Conservation (phyloP, 2,113 vertebrate species). For the Danionella cerebrum region DNA sequence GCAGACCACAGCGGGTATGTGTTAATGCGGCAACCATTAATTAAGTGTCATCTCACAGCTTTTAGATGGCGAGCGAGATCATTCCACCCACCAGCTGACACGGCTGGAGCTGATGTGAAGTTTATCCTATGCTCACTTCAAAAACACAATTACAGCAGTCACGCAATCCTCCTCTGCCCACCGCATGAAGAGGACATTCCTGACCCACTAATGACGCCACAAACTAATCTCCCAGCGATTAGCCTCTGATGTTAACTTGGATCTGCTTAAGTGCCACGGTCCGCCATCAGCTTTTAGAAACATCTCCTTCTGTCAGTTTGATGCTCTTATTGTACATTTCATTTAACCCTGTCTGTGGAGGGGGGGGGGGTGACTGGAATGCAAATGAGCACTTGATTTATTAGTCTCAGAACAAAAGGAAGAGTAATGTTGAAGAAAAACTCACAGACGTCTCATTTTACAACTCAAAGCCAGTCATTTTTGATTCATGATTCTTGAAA, state of each 20-base stretch:
- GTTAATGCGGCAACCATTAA: background rate
- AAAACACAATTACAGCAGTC: background rate
- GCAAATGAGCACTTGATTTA: too few relatives aligned
- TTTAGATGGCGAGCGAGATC: background rate
- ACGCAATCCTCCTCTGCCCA: background rate
- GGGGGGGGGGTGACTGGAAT: too few relatives aligned
- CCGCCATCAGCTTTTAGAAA: background rate
- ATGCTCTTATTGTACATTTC: background rate
- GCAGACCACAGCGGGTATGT: background rate
- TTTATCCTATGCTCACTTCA: background rate
- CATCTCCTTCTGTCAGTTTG: background rate
- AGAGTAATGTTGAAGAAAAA: background rate
- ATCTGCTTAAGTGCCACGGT: background rate
- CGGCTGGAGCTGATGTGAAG: background rate
- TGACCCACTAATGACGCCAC: background rate
- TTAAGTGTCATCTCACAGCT: background rate
- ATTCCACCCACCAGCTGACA: background rate
- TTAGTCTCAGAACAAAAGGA: background rate
- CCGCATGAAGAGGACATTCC: background rate
- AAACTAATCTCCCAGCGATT: background rate
- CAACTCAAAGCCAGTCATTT: too few relatives aligned
- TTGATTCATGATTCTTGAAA: too few relatives aligned
- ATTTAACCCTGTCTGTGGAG: background rate
- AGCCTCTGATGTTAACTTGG: background rate
- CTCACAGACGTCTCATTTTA: background rate